Evolutionary conservation across 2,113 vertebrate species (phyloP).

Genomic region (Sciurus niger): DNA sequence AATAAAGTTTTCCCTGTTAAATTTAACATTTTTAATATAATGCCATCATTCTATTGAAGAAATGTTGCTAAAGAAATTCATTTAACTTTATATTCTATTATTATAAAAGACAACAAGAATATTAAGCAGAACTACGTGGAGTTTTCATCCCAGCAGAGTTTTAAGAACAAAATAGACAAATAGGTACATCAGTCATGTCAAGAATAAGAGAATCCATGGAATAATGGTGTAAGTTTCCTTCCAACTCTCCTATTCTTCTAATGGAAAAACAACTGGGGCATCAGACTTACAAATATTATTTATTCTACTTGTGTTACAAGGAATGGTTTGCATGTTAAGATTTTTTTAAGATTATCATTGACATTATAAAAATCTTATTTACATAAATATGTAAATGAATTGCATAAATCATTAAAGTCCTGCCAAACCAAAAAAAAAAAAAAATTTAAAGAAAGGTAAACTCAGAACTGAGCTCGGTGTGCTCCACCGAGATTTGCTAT

Average conservation of each 20-base stretch:
- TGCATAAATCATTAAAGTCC: not conserved
- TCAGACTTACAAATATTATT: not conserved
- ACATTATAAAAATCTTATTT: constrained; percentile 38
- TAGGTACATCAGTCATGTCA: not conserved
- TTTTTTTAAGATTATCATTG: constrained; percentile 30
- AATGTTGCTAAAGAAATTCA: not conserved
- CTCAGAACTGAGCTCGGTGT: not conserved
- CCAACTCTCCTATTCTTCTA: not conserved
- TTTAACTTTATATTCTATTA: constrained; percentile 22
- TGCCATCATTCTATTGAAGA: not conserved
- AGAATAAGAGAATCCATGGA: not conserved
- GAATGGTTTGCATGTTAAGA: not conserved
- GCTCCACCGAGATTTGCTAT: not conserved
- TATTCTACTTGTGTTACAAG: not conserved
- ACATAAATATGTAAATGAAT: constrained; percentile 33
- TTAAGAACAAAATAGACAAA: constrained; percentile 6
- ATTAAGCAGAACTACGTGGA: not conserved
- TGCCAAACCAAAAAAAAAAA: not conserved
- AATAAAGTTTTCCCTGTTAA: not conserved
- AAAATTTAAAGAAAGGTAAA: not conserved
- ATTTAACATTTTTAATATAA: not conserved
- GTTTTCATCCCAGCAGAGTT: not conserved
- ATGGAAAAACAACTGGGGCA: not conserved
- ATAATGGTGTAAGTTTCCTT: not conserved
- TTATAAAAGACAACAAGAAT: not conserved